These are phyloP conservation scores for Andrena camellia DNA, from an alignment of 2,888 invertebrate genomes.

Conservation along the genomic window DNA sequence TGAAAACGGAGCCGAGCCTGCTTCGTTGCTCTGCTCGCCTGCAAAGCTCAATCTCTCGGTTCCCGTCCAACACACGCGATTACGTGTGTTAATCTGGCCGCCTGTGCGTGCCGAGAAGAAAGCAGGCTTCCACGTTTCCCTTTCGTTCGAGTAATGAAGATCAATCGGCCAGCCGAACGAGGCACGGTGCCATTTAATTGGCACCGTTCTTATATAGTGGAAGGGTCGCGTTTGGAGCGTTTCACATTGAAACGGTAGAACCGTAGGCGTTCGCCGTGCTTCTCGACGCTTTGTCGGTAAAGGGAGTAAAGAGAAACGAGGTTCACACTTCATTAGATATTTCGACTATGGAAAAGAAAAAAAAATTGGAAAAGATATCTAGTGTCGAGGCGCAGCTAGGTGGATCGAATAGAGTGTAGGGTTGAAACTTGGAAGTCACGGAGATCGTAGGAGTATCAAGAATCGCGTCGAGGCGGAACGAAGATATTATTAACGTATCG, in stretches of 20 bases:
- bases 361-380: too few relatives aligned
- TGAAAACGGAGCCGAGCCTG: conserved; percentile 82
- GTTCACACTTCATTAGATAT: too few relatives aligned
- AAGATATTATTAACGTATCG: conserved; percentile 67
- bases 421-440: conserved; percentile 6
- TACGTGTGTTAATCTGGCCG: conserved; percentile 8
- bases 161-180: background rate
- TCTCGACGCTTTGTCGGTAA: too few relatives aligned
- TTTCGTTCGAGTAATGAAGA: background rate
- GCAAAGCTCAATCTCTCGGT: conserved; percentile 3
- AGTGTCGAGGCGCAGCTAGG: too few relatives aligned
- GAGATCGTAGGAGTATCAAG: conserved; percentile 31
- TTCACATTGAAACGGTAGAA: background rate
- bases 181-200: background rate
- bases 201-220: background rate
- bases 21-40: conserved; percentile 18
- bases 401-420: background rate
- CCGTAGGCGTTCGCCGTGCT: too few relatives aligned
- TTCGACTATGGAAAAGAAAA: too few relatives aligned
- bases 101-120: background rate
- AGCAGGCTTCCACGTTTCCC: conserved; percentile 1
- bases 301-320: too few relatives aligned
- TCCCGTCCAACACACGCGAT: conserved; percentile 12
- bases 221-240: background rate
- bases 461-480: conserved; percentile 44